Base-by-base conservation (phyloP, 2,888 invertebrate genomes). In the Leucophora obtusa region DNA sequence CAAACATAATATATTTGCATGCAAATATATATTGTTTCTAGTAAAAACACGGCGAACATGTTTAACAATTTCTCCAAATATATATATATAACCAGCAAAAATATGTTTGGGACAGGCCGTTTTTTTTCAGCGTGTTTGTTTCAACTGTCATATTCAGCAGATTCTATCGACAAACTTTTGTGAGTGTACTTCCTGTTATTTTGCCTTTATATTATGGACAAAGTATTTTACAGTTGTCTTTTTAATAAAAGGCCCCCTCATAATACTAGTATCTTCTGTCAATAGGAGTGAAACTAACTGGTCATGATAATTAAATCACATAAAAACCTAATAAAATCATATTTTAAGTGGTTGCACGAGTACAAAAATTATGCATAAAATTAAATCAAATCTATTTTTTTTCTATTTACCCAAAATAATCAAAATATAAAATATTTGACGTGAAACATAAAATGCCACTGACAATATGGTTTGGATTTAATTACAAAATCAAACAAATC, bases 401-500 rank as follows among this genome's bases (percentile, higher is more conserved):
- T 38, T 11, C 11, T 38, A 14, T 53, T 38, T 35, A 56, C 28
- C 58, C 24, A 51, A 35, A 54, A 58, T 58, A 60, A 51, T 33
- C 62, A 53, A 4, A 56, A 63, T 51, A 65, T 11, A 71, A 71
- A 70, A 15, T 60, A 70, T 69, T 65, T 71, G 75, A 60, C 56
- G 63, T 51, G 14, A 43, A 63, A 62, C 70, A 63, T 69, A 47
- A 56, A 68, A 17, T 51, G 47, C 24, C 51, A 68, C 60, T 75
- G 58, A 71, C 62, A 71, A 72, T 58, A 72, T 68, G 62, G 51
- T 80, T 71, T 69, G 58, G 62, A 68, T 72, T 76, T 74, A 74
- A 79, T 74, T 74, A 74, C 58, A 72, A 68, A 72, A 62, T 68
- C 62, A 66, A 71, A 74, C 73, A 70, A 69, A 68, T 35, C 65